Conservation (phyloP, 2,797 vertebrate species). For the Channallabes apus region DNA sequence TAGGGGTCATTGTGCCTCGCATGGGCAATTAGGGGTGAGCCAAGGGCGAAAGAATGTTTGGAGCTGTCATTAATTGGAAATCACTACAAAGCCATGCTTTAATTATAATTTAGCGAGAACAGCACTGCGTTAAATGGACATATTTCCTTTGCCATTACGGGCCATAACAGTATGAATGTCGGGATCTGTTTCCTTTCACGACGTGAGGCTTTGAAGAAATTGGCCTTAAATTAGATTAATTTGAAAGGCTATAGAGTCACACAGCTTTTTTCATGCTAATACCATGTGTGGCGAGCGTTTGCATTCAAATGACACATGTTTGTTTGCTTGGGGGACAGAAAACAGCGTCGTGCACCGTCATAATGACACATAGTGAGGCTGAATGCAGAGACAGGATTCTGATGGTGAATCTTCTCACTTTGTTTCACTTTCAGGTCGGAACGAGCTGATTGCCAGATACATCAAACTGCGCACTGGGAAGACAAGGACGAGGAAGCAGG, state of each 20-base stretch:
- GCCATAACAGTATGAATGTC: constrained; percentile 73
- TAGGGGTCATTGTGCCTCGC: constrained; percentile 77
- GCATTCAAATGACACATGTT: constrained; percentile 60
- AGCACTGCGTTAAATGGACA: constrained; percentile 74
- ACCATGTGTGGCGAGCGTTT: constrained; percentile 59
- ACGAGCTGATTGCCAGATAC: constrained; percentile 99
- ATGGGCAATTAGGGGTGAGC: constrained; percentile 74
- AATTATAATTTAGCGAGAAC: constrained; percentile 79
- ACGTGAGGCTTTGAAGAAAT: constrained; percentile 73
- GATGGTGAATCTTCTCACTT: neutral
- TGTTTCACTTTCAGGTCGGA: constrained; percentile 84
- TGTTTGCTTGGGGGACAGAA: constrained; percentile 55
- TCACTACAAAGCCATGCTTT: constrained; percentile 79
- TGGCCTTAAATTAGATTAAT: constrained; percentile 76
- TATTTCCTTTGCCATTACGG: constrained; percentile 72
- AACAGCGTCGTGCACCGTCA: constrained; percentile 51
- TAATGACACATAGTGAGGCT: constrained; percentile 32
- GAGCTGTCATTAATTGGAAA: constrained; percentile 79
- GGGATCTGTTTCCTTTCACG: constrained; percentile 76
- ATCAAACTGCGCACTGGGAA: constrained; percentile 99
- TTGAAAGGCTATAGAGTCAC: constrained; percentile 69
- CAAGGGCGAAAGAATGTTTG: constrained; percentile 79
- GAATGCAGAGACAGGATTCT: neutral
- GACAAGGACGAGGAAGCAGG: constrained; percentile 99
- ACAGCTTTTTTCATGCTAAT: constrained; percentile 69